phyloP scores from a whole-genome alignment of 2,797 vertebrate species.

The Netta rufina region DNA sequence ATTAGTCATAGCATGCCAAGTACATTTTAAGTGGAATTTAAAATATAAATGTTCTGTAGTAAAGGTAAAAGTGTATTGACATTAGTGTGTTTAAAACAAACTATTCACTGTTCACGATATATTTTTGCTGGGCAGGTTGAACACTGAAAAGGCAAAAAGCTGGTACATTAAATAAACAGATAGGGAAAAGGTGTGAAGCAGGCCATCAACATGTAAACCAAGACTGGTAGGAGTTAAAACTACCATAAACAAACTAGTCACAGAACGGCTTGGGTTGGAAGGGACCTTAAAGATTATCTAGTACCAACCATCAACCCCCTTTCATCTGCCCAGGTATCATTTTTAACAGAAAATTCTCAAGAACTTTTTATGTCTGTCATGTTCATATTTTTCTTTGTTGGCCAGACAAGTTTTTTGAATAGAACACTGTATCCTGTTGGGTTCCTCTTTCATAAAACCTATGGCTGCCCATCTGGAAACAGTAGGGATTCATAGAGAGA shows the following conservation, averaged over 20 bases:
- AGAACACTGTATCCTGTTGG: neutral
- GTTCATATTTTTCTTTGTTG: neutral
- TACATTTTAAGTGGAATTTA: neutral
- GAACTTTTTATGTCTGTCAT: neutral
- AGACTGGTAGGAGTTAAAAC: neutral
- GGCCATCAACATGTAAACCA: neutral
- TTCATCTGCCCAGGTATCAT: neutral
- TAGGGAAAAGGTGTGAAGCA: neutral
- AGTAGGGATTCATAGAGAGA: neutral
- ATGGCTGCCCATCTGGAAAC: neutral
- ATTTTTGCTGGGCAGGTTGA: neutral
- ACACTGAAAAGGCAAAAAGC: neutral
- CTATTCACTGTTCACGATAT: neutral
- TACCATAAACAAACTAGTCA: neutral
- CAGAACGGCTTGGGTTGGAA: too few species aligned
- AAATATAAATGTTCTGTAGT: neutral
- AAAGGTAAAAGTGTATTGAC: neutral
- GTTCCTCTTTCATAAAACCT: neutral
- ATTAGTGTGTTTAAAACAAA: neutral
- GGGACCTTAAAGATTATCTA: too few species aligned
- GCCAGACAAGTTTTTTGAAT: neutral
- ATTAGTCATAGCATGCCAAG: neutral
- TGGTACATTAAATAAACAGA: neutral
- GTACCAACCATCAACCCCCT: too few species aligned
- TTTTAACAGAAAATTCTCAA: neutral